phyloP scores from a whole-genome alignment of 2,797 vertebrate genomes.

The Siniperca obscura region DNA sequence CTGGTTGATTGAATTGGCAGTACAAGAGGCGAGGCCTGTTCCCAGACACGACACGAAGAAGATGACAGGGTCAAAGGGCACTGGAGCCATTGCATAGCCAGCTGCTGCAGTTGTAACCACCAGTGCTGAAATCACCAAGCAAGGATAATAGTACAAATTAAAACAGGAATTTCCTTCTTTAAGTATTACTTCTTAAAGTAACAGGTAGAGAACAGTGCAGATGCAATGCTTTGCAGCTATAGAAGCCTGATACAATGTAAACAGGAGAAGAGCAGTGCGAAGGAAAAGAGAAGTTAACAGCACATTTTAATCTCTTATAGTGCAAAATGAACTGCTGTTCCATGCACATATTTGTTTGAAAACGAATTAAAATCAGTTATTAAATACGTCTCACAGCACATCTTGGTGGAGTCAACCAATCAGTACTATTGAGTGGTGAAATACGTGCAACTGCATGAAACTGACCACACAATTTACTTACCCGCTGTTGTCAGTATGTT shows the following conservation, averaged over 20 bases:
- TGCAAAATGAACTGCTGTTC: background rate
- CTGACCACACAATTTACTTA: background rate
- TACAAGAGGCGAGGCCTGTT: constrained; percentile 93
- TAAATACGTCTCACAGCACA: background rate
- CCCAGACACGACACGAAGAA: constrained; percentile 91
- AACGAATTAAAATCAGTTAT: background rate
- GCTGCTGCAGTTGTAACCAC: constrained; percentile 93
- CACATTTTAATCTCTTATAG: background rate
- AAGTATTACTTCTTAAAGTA: background rate
- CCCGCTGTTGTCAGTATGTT: background rate
- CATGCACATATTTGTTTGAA: background rate
- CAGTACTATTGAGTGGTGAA: background rate
- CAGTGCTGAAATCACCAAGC: constrained; percentile 86
- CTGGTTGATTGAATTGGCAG: constrained; percentile 98
- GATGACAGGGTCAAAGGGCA: constrained; percentile 89
- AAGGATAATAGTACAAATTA: constrained; percentile 1
- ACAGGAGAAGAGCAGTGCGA: background rate
- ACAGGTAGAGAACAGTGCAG: background rate
- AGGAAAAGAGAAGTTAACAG: background rate
- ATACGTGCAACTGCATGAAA: background rate
- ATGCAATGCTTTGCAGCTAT: background rate
- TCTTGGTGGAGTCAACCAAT: too few relatives aligned
- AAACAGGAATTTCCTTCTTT: background rate
- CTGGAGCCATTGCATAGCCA: constrained; percentile 94
- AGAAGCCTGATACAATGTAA: background rate